Conservation (phyloP, 2,797 vertebrate genomes). For the Gobionotothen gibberifrons region DNA sequence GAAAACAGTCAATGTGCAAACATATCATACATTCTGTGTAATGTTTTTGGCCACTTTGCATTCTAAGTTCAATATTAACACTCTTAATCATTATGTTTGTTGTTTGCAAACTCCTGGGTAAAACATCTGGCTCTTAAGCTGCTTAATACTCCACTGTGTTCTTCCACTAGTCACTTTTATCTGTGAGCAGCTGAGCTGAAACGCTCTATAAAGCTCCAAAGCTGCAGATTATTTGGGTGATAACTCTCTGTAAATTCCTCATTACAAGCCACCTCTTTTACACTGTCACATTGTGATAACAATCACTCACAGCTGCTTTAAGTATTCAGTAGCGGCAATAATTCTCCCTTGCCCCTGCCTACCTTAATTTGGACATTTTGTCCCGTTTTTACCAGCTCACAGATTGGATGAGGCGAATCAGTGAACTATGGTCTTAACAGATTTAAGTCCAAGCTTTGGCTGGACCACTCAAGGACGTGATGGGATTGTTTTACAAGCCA, state of each 20-base stretch:
- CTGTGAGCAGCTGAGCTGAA: not conserved
- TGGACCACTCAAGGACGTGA: conserved; percentile 12
- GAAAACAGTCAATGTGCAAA: not conserved
- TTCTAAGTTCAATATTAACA: not conserved
- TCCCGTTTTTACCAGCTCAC: conserved; percentile 14
- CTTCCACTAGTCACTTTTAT: not conserved
- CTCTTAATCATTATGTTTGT: not conserved
- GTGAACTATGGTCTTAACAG: conserved; percentile 44
- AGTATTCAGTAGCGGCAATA: not conserved
- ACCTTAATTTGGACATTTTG: conserved; percentile 25
- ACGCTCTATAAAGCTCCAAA: not conserved
- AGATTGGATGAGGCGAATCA: conserved; percentile 30
- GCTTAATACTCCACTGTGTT: not conserved
- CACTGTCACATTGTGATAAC: not conserved
- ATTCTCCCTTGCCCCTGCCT: not conserved
- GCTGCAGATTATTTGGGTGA: not conserved
- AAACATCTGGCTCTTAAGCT: not conserved
- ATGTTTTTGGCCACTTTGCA: not conserved
- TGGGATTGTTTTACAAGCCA: conserved; percentile 27
- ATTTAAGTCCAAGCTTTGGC: conserved; percentile 49
- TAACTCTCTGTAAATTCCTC: not conserved
- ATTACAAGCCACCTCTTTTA: not conserved
- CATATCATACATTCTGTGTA: not conserved
- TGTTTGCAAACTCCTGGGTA: not conserved
- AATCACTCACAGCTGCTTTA: not conserved